Base-by-base conservation (phyloP, 2,113 vertebrate species). In the Dissostichus mawsoni region DNA sequence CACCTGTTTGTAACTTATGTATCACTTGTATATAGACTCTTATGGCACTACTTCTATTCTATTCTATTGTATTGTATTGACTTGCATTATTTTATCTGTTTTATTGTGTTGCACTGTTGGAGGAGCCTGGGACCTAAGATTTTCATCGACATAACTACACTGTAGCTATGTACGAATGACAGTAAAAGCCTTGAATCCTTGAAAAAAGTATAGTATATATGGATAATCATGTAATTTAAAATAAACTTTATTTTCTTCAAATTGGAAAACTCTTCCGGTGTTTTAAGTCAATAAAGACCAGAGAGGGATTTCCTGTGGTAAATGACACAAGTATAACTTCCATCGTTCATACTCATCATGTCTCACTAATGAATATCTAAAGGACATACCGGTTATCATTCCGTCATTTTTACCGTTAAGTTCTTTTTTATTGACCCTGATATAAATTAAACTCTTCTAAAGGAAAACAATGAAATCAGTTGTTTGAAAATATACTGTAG, bases 221-320 rank as follows among this genome's bases (percentile, higher is more conserved):
- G 36, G 36, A 41, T 41, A 41, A 47, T 45, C 2, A n/a, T 80
- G 11, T 29, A 11, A 45, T 67, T 52, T 25, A 51, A 11, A 29
- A 50, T 11, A 23, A 11, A 52, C n/a, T 3, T 48, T 58, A 41
- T 29, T 33, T 9, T 11, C 41, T 48, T 58, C 11, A 48, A 58
- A 58, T 10, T 36, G 11, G 18, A 52, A 73, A 52, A 8, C 47
- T 66, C 6, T 64, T 25, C 3, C 5, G 6, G 4, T 53, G 45
- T 45, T 20, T 25, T 41, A 41, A 20, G 11, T 23, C 20, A 41
- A 12, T 0, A 69, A 36, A 59, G 4, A 4, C 14, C 53, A 52
- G n/a, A 52, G n/a, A 25, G 2, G 0, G 12, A 1, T 25, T 59
- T 68, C 18, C 14, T 36, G 14, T 56, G 7, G 0, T 33, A 58